A percentile compares a stretch with the other conserved stretches of the same genome.
Conservation (phyloP, 1,140 invertebrate species). For the Ganaspis sp. region DNA sequence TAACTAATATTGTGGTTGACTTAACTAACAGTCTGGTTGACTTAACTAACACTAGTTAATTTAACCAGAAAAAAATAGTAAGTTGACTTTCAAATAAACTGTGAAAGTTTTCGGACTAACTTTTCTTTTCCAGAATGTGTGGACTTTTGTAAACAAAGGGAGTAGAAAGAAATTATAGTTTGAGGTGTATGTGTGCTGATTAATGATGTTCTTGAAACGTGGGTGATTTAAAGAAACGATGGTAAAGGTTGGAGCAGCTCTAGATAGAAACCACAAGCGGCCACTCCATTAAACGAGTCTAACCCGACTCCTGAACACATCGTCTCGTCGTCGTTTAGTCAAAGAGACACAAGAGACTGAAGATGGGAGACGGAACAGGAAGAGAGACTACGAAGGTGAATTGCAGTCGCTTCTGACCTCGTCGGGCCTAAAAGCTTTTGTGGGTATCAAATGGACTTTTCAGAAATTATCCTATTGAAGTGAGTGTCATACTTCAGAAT, state of each 20-base stretch:
- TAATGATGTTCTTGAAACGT: background rate
- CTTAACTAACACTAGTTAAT: too few relatives aligned
- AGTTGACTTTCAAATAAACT: too few relatives aligned
- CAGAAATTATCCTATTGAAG: constrained; percentile 10
- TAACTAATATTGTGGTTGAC: too few relatives aligned
- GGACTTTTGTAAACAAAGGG: too few relatives aligned
- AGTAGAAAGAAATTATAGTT: too few relatives aligned
- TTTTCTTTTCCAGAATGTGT: too few relatives aligned
- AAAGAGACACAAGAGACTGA: constrained; percentile 32
- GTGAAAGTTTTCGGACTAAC: too few relatives aligned
- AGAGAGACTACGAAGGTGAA: constrained; percentile 7
- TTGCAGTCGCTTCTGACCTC: constrained; percentile 14
- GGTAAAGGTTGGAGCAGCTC: background rate
- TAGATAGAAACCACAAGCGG: constrained; percentile 36
- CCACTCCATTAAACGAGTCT: constrained; percentile 49
- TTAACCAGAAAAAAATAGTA: too few relatives aligned
- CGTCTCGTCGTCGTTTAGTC: constrained; percentile 35
- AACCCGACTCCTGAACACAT: constrained; percentile 36
- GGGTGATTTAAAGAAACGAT: background rate
- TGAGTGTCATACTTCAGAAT: background rate
- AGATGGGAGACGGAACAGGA: background rate
- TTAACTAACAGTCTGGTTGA: too few relatives aligned
- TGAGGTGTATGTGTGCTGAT: too few relatives aligned
- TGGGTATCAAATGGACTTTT: constrained; percentile 12
- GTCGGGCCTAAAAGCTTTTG: constrained; percentile 41